phyloP scores from a whole-genome alignment of 2,888 invertebrate genomes.

The Drosophila yooni region DNA sequence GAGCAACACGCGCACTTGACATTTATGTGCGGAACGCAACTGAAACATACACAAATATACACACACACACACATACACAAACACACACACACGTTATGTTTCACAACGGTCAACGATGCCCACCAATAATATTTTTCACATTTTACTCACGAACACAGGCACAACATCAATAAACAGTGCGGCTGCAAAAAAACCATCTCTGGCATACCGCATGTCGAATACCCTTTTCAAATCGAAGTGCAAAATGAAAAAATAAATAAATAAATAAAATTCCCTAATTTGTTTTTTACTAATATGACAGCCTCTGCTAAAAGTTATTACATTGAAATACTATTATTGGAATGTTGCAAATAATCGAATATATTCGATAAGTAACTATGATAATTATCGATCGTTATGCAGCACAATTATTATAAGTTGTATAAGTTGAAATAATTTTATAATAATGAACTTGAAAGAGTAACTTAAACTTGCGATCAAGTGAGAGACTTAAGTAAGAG shows the following conservation, averaged over 20 bases:
- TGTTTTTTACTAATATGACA: neutral
- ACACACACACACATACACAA: neutral
- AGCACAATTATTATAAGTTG: neutral
- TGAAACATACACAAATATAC: conserved; percentile 31
- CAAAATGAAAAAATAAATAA: neutral
- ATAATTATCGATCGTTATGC: neutral
- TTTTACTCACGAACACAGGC: conserved; percentile 63
- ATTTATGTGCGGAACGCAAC: conserved; percentile 74
- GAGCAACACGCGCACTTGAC: conserved; percentile 74
- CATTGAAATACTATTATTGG: neutral
- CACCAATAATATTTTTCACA: conserved; percentile 48
- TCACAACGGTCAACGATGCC: conserved; percentile 16
- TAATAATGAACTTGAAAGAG: neutral
- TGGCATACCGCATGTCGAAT: neutral
- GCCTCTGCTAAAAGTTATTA: neutral
- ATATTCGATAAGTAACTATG: neutral
- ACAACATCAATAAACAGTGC: conserved; percentile 31
- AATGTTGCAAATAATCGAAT: neutral
- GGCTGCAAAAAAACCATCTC: neutral
- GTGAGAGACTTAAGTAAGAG: neutral
- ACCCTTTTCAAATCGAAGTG: conserved; percentile 6
- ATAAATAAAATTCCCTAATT: neutral
- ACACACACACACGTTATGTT: conserved; percentile 3
- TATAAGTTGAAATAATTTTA: neutral
- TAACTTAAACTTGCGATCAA: neutral